A percentile compares a stretch with the other conserved stretches of the same genome.
These are phyloP conservation scores for Garra rufa DNA, from an alignment of 2,113 vertebrate genomes.

Conservation along the genomic window DNA sequence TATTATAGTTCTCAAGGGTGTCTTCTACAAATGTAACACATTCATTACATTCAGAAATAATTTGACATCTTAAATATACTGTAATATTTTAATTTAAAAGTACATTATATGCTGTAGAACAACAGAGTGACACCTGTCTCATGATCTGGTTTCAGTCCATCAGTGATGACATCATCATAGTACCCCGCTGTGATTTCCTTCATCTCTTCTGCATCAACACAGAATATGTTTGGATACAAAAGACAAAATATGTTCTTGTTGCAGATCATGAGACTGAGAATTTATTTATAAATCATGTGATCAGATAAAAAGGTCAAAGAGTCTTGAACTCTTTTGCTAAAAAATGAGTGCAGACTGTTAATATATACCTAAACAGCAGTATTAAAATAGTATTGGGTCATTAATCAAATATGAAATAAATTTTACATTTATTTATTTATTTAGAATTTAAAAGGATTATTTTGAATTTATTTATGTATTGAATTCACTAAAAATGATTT, in stretches of 20 bases:
- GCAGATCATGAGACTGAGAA: background rate
- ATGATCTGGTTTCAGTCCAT: conserved; percentile 12
- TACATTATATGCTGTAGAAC: background rate
- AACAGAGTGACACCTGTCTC: conserved; percentile 29
- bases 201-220: conserved; percentile 23
- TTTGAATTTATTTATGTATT: no score
- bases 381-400: background rate
- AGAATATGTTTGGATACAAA: conserved; percentile 10
- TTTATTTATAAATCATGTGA: background rate
- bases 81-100: background rate
- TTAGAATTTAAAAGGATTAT: no score
- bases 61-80: background rate
- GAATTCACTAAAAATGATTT: background rate
- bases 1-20: no score
- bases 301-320: background rate
- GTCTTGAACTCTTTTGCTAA: background rate
- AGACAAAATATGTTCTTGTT: background rate
- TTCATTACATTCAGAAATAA: background rate
- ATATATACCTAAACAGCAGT: no score
- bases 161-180: conserved; percentile 37
- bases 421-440: no score
- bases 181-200: background rate
- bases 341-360: no score
- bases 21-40: no score
- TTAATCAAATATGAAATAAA: background rate